phyloP scores from a whole-genome alignment of 2,113 vertebrate genomes.

The Gallinago undulata region DNA sequence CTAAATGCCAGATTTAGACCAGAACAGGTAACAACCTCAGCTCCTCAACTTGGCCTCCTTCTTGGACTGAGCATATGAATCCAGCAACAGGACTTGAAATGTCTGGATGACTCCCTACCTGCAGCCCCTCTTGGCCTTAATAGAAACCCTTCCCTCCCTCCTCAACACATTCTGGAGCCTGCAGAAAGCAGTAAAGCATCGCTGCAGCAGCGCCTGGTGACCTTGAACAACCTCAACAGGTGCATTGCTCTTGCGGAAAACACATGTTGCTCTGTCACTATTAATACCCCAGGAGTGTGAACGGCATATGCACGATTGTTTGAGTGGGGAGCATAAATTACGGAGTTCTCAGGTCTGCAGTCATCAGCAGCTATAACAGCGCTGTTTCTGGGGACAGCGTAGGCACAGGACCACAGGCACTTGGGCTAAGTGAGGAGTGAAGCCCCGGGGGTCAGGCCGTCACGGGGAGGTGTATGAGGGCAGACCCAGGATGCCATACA shows the following conservation, averaged over 20 bases:
- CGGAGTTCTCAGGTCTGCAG: not conserved
- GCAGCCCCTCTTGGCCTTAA: not conserved
- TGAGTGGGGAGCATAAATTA: conserved; percentile 43
- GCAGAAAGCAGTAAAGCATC: not conserved
- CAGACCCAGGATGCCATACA: not conserved
- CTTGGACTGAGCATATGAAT: not conserved
- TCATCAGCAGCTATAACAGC: not conserved
- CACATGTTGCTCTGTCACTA: conserved; percentile 37
- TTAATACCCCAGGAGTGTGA: conserved; percentile 37
- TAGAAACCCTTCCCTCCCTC: not conserved
- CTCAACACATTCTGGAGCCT: not conserved
- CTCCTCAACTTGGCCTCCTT: not conserved
- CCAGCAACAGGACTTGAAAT: not conserved
- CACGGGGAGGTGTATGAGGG: not conserved
- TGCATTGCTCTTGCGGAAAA: conserved; percentile 27
- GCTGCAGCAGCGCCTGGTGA: not conserved
- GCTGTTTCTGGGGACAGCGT: not conserved
- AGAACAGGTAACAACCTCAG: not conserved
- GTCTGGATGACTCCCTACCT: not conserved
- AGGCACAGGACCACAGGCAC: not conserved
- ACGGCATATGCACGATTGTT: conserved; percentile 1
- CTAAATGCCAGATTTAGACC: not conserved
- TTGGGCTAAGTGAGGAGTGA: not conserved
- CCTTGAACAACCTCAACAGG: conserved; percentile 55
- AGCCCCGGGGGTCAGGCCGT: not conserved